Evolutionary conservation across 2,888 invertebrate genomes (phyloP), one percentile per base, ranked within the genome.

Genomic region (Colostygia pectinataria): DNA sequence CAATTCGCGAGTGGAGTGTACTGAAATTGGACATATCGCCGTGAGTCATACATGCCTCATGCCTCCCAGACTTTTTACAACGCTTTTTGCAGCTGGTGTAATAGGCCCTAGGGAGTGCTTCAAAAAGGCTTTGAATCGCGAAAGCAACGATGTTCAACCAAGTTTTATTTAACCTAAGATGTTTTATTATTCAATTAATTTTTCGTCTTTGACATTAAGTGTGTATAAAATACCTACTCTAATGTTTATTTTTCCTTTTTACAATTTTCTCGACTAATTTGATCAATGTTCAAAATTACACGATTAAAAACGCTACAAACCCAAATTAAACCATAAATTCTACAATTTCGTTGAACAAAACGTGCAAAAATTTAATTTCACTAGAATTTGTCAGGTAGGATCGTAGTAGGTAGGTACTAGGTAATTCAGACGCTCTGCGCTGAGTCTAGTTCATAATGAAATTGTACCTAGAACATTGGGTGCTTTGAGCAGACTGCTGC

Each of bases 1-100:
- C 83, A 85, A 86, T 87, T 81, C 80, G 71, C 77, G 66, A 61
- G 69, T 74, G 77, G 68, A 80, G 80, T 80, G 73, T 77, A 74
- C 68, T 74, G 79, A 69, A 84, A 87, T 86, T 80, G 83, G 76
- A 83, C 83, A 84, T 82, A 83, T 77, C 69, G 74, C 68, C 70
- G 63, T 66, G 68, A 71, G 71, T 69, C 63, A 65, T 74, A 69
- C 68, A 63, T 7, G 65, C 6, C 29, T 31, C 13, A n/a, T n/a
- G n/a, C 5, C 20, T 20, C 20, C 13, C 25, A 54, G 44, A 57
- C 54, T 55, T 64, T 62, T 56, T 51, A 49, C 48, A 55, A 25
- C 31, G 27, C 10, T 50, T 38, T 44, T 29, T 12, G 5, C 3
- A 43, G 27, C 10, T 29, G 20, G 4, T 4, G 5, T 33, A 20